phyloP scores from a whole-genome alignment of 1,140 invertebrate species.

The Pygmarrhopalites habei region DNA sequence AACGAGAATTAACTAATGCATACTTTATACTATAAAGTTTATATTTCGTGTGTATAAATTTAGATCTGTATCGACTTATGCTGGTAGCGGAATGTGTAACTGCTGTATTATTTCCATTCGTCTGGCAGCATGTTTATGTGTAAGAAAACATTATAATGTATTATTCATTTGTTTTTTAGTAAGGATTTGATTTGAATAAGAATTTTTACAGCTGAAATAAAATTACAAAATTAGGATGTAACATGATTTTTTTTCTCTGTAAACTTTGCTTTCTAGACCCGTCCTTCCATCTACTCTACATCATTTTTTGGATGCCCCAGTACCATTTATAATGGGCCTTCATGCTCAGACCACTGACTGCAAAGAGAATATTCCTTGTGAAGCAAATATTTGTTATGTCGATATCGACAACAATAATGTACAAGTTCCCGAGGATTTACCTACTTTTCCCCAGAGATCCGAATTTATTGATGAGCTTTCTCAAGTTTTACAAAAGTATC shows the following conservation, averaged over 20 bases:
- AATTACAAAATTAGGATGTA: neutral
- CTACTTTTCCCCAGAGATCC: conserved; percentile 78
- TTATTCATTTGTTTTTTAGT: neutral
- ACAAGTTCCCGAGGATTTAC: conserved; percentile 91
- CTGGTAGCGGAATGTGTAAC: conserved; percentile 90
- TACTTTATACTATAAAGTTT: no score
- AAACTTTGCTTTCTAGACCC: no score
- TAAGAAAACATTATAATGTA: neutral
- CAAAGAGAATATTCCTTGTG: conserved; percentile 53
- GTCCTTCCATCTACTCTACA: conserved; percentile 90
- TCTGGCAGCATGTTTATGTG: conserved; percentile 99
- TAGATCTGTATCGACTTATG: conserved; percentile 92
- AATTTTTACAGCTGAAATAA: neutral
- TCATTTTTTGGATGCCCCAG: conserved; percentile 97
- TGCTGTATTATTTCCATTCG: conserved; percentile 84
- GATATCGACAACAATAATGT: conserved; percentile 89
- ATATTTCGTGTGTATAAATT: no score
- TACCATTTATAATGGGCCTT: conserved; percentile 97
- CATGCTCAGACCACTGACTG: conserved; percentile 46
- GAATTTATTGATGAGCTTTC: conserved; percentile 80
- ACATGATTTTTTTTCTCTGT: no score
- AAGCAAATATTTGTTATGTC: conserved; percentile 87
- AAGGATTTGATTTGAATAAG: neutral
- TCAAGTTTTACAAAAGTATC: conserved; percentile 68
- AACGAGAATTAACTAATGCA: no score